Evolutionary conservation across 2,888 invertebrate species (phyloP).

Genomic region (Acrobasis consociella): DNA sequence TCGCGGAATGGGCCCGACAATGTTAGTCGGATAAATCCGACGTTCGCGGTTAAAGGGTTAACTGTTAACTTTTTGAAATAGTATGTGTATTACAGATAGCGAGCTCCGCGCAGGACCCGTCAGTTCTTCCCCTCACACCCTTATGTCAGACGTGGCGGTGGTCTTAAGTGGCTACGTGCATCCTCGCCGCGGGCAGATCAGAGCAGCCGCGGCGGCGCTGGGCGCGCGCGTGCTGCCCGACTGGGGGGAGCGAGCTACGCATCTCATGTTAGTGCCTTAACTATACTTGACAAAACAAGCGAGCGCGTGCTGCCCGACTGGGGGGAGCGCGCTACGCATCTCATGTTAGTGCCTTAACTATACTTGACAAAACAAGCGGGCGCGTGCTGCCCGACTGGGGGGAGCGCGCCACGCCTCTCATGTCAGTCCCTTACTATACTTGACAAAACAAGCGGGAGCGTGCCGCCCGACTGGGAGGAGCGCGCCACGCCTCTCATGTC

Average conservation of each 20-base stretch:
- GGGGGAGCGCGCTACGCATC: conserved; percentile 89
- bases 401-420: conserved; percentile 89
- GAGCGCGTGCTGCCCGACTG: conserved; percentile 90
- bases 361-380: conserved; percentile 79
- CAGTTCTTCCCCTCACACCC: conserved; percentile 26
- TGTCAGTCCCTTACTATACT: conserved; percentile 83
- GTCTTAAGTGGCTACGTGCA: conserved; percentile 95
- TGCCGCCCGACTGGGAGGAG: conserved; percentile 88
- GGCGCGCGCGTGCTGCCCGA: conserved; percentile 90
- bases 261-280: conserved; percentile 88
- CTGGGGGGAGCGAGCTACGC: conserved; percentile 90
- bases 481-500: conserved; percentile 93
- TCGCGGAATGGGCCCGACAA: too few species aligned
- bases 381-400: conserved; percentile 90
- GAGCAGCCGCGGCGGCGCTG: conserved; percentile 87
- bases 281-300: conserved; percentile 52
- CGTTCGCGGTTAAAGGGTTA: not conserved
- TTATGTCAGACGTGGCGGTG: conserved; percentile 86
- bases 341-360: conserved; percentile 85
- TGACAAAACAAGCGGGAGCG: conserved; percentile 84
- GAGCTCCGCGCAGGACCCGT: conserved; percentile 4
- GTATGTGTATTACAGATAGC: not conserved
- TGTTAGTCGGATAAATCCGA: too few species aligned
- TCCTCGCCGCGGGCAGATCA: conserved; percentile 87
- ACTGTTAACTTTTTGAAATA: not conserved